Evolutionary conservation across 1,140 invertebrate species (phyloP), one percentile per base, ranked within the genome.

Genomic region (Pseudachorutes palmiensis): DNA sequence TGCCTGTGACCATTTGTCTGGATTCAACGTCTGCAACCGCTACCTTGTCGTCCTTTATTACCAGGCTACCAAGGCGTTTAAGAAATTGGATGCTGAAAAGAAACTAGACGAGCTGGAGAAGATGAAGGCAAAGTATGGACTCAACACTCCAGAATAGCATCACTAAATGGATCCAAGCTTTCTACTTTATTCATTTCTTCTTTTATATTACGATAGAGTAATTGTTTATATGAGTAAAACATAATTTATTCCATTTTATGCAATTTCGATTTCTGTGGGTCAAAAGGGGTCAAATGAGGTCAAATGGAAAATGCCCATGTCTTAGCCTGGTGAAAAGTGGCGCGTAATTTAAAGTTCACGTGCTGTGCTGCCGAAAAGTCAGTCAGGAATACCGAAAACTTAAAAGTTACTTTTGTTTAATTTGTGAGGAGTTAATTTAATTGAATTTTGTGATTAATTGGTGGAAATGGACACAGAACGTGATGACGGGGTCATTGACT

Each of bases 31-130:
- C 22, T 98, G 95, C 78, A 99, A 99, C 78, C 83, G 97, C 74
- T 99, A 99, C 79, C 82, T 99, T 36, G 95, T 99, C 22, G 96
- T 99, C 0, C 81, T 99, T 0, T 99, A 99, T 78, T 99, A 98
- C 80, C 86, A 92, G 80, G 88, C 89, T 45, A 93, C 89, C 74
- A 93, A 93, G 79, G 94, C 95, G 48, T 98, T 97, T 78, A 97
- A 98, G 80, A 89, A 94, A 73, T 86, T 97, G 69, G 95, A 99
- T 79, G 86, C 93, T 65, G 94, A 97, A 67, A 97, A 98, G 78
- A 98, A 98, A 79, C 87, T 92, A 80, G 93, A 97, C 77, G 96
- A 98, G 80, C 81, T 99, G 26, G 94, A 98, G 76, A 92, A 94
- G 79, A 85, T 98, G 72, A 98, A 98, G 80, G 88, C 90, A 65